A percentile compares a stretch with the other conserved stretches of the same genome.
Conservation (phyloP, 1,140 invertebrate genomes). For the Phthorimaea operculella region DNA sequence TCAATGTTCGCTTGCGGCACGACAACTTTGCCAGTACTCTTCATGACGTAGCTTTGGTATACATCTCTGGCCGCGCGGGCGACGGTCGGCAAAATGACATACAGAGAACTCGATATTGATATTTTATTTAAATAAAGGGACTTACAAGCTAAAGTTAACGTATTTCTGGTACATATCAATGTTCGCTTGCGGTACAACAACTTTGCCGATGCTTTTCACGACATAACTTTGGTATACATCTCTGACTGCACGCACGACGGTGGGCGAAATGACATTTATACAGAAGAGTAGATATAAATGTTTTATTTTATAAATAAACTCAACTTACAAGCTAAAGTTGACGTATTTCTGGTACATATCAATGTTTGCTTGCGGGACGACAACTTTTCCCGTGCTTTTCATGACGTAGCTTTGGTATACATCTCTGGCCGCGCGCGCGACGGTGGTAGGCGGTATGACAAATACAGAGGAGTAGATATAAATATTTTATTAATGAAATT, state of each 20-base stretch:
- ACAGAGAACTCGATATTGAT: slow-evolving; percentile 61
- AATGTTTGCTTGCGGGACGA: slow-evolving; percentile 34
- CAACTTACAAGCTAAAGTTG: slow-evolving; percentile 36
- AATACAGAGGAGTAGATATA: no score
- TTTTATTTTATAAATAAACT: slow-evolving; percentile 1
- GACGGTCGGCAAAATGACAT: slow-evolving; percentile 72
- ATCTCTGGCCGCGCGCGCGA: slow-evolving; percentile 70
- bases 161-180: slow-evolving; percentile 52
- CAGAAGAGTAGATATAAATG: no score
- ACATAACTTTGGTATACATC: slow-evolving; percentile 78
- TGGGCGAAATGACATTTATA: slow-evolving; percentile 72
- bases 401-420: slow-evolving; percentile 77
- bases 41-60: slow-evolving; percentile 74
- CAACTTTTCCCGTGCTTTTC: slow-evolving; percentile 34
- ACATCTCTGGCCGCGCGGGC: slow-evolving; percentile 71
- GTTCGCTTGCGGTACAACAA: slow-evolving; percentile 31
- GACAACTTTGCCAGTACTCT: slow-evolving; percentile 32
- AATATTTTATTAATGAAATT: slow-evolving; percentile 2
- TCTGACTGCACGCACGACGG: slow-evolving; percentile 69
- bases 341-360: slow-evolving; percentile 53
- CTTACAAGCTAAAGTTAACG: slow-evolving; percentile 42
- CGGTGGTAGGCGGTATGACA: no score
- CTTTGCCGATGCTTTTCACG: slow-evolving; percentile 40
- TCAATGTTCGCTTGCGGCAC: slow-evolving; percentile 37
- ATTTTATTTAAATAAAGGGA: slow-evolving; percentile 1